Percentiles rank a stretch among this genome's conserved stretches.
phyloP scores from a whole-genome alignment of 2,797 vertebrate genomes.

The Betta splendens region DNA sequence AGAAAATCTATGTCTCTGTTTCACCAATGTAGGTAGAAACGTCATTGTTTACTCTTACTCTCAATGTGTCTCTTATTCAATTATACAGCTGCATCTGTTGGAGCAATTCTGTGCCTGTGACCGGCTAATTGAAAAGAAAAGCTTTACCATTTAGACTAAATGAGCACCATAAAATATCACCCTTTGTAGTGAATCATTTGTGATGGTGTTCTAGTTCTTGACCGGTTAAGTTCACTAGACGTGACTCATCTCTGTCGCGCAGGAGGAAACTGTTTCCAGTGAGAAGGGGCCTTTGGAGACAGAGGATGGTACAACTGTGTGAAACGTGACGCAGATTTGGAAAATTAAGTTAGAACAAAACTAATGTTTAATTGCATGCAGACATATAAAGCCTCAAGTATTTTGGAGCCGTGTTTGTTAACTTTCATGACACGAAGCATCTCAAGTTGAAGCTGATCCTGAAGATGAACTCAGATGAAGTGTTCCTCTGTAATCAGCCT shows the following conservation, averaged over 20 bases:
- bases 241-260: slow-evolving; percentile 11
- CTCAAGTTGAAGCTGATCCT: no score
- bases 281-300: neutral
- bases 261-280: slow-evolving; percentile 3
- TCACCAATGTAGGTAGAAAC: neutral
- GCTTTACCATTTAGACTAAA: slow-evolving; percentile 22
- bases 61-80: neutral
- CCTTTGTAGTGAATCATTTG: slow-evolving; percentile 25
- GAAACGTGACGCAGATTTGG: slow-evolving; percentile 27
- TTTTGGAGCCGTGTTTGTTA: slow-evolving; percentile 8
- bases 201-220: slow-evolving; percentile 6
- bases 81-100: slow-evolving; percentile 21
- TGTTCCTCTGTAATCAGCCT: slow-evolving; percentile 34
- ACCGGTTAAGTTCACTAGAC: slow-evolving; percentile 20
- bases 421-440: slow-evolving; percentile 10
- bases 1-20: neutral
- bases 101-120: slow-evolving; percentile 35
- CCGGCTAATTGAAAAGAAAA: slow-evolving; percentile 39
- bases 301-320: slow-evolving; percentile 9
- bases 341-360: slow-evolving; percentile 3
- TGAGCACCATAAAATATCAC: slow-evolving; percentile 32
- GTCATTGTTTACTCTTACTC: neutral
- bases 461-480: no score
- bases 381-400: slow-evolving; percentile 1
- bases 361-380: slow-evolving; percentile 18